These are phyloP conservation scores for Cinclus cinclus DNA, from an alignment of 2,113 vertebrate species.

Conservation along the genomic window DNA sequence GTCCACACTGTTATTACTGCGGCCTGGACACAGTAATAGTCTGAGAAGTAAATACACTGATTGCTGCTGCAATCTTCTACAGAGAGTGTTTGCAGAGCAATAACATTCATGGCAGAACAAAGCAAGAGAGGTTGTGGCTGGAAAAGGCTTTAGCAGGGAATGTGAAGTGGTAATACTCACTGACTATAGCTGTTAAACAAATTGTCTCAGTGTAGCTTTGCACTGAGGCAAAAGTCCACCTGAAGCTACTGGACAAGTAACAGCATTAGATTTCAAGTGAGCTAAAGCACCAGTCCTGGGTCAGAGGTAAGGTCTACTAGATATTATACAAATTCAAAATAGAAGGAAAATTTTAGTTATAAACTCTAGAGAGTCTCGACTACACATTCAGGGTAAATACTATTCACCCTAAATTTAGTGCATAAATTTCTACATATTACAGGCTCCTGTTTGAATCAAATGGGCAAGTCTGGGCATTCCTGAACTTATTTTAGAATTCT, in stretches of 20 bases:
- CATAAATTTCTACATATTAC: background rate
- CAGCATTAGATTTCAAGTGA: background rate
- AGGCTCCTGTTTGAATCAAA: background rate
- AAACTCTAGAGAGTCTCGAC: background rate
- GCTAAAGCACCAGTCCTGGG: background rate
- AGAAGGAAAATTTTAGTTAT: background rate
- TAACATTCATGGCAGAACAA: background rate
- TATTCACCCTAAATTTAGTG: background rate
- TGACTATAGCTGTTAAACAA: background rate
- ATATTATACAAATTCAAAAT: background rate
- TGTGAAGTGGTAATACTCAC: background rate
- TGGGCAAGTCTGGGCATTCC: background rate
- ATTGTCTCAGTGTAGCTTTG: background rate
- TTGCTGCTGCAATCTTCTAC: background rate
- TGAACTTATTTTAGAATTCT: background rate
- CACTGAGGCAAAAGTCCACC: background rate
- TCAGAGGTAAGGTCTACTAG: background rate
- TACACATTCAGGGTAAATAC: background rate
- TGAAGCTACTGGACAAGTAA: background rate
- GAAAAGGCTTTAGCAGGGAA: background rate
- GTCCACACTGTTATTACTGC: background rate
- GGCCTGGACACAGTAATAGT: background rate
- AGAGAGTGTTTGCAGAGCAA: background rate
- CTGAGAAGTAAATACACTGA: background rate
- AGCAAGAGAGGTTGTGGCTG: background rate